These are phyloP conservation scores for Erpetoichthys calabaricus DNA, from an alignment of 2,797 vertebrate genomes.

Conservation along the genomic window DNA sequence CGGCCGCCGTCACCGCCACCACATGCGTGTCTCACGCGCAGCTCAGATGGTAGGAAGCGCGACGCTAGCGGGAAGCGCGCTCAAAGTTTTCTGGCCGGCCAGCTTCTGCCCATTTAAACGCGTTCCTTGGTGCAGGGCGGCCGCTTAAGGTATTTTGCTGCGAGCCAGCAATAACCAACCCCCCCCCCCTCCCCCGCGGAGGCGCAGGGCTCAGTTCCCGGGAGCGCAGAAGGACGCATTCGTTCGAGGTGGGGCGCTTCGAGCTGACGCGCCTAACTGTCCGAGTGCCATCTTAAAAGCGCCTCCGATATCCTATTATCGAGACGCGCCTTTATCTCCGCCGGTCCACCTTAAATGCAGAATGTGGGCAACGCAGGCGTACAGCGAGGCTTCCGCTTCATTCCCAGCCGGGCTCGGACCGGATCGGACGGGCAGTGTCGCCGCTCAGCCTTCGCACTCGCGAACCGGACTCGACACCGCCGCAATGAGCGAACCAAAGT, in stretches of 20 bases:
- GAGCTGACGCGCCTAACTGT: not conserved
- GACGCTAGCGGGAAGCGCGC: no score
- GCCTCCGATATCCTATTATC: constrained; percentile 25
- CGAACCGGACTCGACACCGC: constrained; percentile 10
- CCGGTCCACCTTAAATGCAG: constrained; percentile 56
- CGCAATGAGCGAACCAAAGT: constrained; percentile 57
- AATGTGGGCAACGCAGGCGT: constrained; percentile 56
- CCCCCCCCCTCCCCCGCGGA: constrained; percentile 11
- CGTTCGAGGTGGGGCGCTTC: not conserved
- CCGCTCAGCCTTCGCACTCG: constrained; percentile 30
- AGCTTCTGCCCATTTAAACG: no score
- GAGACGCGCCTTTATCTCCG: constrained; percentile 28
- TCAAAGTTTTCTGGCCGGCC: no score
- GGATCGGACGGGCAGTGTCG: constrained; percentile 44
- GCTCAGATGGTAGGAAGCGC: no score
- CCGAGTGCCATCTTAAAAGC: constrained; percentile 49
- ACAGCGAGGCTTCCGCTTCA: constrained; percentile 62
- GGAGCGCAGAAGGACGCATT: constrained; percentile 9
- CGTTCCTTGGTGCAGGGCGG: no score
- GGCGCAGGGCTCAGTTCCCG: not conserved
- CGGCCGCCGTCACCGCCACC: no score
- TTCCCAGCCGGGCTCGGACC: constrained; percentile 53
- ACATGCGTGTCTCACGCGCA: no score
- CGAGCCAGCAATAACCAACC: constrained; percentile 7
- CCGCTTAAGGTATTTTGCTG: no score